phyloP scores from a whole-genome alignment of 2,113 vertebrate species.

The Nycticebus coucang region DNA sequence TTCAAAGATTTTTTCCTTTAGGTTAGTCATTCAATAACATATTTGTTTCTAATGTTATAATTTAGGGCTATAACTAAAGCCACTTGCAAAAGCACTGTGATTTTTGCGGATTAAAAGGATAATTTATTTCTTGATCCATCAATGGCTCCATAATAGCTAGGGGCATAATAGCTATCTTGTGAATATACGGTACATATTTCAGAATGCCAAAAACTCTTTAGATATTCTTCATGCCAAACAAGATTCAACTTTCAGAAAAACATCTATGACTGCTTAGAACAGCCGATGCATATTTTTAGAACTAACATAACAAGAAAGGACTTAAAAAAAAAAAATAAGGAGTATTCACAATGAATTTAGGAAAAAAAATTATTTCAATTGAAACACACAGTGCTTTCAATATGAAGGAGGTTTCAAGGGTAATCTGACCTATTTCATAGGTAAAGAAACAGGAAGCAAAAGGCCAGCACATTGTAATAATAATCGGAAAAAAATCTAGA shows the following conservation, averaged over 20 bases:
- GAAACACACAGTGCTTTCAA: neutral
- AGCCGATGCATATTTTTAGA: neutral
- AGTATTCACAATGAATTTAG: neutral
- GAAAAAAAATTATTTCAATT: neutral
- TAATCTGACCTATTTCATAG: neutral
- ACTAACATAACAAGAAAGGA: neutral
- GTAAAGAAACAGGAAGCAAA: neutral
- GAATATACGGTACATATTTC: neutral
- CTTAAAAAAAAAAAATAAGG: neutral
- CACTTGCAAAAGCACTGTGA: neutral
- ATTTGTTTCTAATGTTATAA: neutral
- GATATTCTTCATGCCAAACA: neutral
- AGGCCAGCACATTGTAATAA: neutral
- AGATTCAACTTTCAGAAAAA: constrained; percentile 13
- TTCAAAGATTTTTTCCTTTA: neutral
- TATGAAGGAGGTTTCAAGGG: neutral
- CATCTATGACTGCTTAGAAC: neutral
- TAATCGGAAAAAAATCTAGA: neutral
- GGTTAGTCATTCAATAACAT: neutral
- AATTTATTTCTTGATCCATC: neutral
- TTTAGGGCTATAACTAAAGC: neutral
- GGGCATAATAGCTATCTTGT: neutral
- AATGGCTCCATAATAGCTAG: neutral
- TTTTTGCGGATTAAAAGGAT: neutral
- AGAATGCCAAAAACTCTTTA: neutral